These are phyloP conservation scores for Schlechtendalia chinensis DNA, from an alignment of 1,140 invertebrate genomes.

Conservation along the genomic window DNA sequence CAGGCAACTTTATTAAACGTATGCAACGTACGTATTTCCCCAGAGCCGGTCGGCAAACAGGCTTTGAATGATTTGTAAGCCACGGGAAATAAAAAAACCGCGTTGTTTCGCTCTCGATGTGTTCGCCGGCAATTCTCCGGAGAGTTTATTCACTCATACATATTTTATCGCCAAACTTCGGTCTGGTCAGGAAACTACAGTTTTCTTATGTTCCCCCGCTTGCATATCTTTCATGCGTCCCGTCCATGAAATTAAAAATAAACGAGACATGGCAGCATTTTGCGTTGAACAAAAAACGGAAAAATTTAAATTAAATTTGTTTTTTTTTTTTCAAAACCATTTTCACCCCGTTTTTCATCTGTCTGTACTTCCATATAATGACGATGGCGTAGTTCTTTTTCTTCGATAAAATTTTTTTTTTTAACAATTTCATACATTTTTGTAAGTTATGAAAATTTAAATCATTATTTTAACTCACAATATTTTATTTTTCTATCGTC, in stretches of 20 bases:
- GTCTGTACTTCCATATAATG: background rate
- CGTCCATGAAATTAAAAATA: constrained; percentile 7
- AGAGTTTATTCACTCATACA: constrained; percentile 34
- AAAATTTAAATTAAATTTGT: constrained; percentile 4
- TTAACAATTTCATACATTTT: too few relatives aligned
- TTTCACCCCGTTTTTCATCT: background rate
- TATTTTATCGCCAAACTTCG: constrained; percentile 30
- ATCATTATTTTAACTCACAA: too few relatives aligned
- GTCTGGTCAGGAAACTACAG: constrained; percentile 19
- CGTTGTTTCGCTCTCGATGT: constrained; percentile 23
- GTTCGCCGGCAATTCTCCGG: constrained; percentile 18
- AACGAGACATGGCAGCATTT: background rate
- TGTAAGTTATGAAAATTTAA: too few relatives aligned
- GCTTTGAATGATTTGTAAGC: constrained; percentile 48
- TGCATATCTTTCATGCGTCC: background rate
- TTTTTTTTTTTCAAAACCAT: constrained; percentile 1
- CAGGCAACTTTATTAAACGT: constrained; percentile 37
- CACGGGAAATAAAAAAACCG: constrained; percentile 12
- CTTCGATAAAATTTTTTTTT: too few relatives aligned
- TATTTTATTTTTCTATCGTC: too few relatives aligned
- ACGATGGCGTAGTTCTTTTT: too few relatives aligned
- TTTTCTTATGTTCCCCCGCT: background rate
- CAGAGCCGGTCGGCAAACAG: constrained; percentile 39
- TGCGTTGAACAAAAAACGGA: too few relatives aligned
- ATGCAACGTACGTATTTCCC: constrained; percentile 44